Evolutionary conservation across 2,797 vertebrate species (phyloP).

Genomic region (Acanthiza pusilla): DNA sequence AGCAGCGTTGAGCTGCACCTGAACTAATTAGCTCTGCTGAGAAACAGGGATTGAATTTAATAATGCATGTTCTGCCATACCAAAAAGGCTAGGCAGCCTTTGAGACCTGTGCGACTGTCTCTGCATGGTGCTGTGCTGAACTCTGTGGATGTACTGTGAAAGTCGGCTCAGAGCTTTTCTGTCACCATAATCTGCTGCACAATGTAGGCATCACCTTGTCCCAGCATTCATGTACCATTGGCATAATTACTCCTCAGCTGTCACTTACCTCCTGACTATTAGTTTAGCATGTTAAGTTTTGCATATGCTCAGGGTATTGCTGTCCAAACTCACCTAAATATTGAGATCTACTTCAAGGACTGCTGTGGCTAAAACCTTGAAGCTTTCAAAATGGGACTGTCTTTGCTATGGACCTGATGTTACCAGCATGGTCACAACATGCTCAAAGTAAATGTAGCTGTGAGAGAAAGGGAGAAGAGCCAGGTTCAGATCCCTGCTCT

Average conservation of each 20-base stretch:
- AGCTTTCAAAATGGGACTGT: neutral
- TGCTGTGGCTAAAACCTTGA: neutral
- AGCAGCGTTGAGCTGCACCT: constrained; percentile 59
- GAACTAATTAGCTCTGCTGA: constrained; percentile 69
- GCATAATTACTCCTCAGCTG: constrained; percentile 54
- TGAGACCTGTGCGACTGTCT: constrained; percentile 36
- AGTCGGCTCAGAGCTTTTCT: constrained; percentile 45
- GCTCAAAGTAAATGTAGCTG: neutral
- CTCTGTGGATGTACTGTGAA: constrained; percentile 48
- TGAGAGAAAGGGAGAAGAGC: neutral
- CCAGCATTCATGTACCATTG: constrained; percentile 26
- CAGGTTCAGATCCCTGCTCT: neutral
- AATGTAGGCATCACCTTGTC: constrained; percentile 45
- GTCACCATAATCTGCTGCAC: constrained; percentile 11
- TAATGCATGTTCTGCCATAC: constrained; percentile 65
- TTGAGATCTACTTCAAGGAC: neutral
- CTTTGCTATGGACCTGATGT: neutral
- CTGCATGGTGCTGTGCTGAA: constrained; percentile 52
- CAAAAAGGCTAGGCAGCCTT: constrained; percentile 49
- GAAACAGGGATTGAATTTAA: constrained; percentile 69
- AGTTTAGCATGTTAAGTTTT: constrained; percentile 51
- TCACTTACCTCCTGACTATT: constrained; percentile 48
- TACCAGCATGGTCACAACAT: neutral
- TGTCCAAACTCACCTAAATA: neutral
- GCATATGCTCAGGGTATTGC: constrained; percentile 37